Evolutionary conservation across 2,888 invertebrate species (phyloP), one percentile per base, ranked within the genome.

Genomic region (Sisyra nigra): DNA sequence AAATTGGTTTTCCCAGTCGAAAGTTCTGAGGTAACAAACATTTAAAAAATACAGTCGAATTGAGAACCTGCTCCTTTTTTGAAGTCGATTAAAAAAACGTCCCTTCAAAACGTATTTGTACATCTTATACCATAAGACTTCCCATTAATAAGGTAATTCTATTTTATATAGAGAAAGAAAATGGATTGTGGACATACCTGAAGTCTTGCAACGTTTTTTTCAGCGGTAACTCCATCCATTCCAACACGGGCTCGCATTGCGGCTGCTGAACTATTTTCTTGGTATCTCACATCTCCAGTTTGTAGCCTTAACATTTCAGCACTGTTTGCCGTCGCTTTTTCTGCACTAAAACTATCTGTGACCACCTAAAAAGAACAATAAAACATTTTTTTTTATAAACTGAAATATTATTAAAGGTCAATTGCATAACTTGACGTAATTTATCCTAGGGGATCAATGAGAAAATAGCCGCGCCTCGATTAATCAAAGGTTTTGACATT

Each of bases 181-280:
- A n/a, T n/a, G n/a, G n/a, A n/a, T n/a, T n/a, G n/a, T n/a, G n/a
- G n/a, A 57, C 67, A 65, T 62, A 87, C 87, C 74, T 87, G 82
- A 51, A 82, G 76, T 50, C 80, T 74, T 46, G 88, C 79, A 49
- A 83, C 78, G 57, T 83, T 82, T 62, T 88, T 84, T 64, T 91
- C 87, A 2, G 88, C 81, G 17, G 82, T 81, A 47, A 88, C 72
- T 36, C 88, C 88, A 57, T 88, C 87, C 47, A 86, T 71, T 62
- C 88, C 87, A 48, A 88, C 65, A 50, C 84, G 69, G 49, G 86
- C 80, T 51, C 80, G 74, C 48, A 80, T 74, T 11, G 87, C 84
- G 19, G 82, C 78, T 33, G 83, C 80, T 34, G 84, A 79, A 54
- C 74, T 78, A 49, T 78, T 77, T 62, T 85, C 84, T 54, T 84